Evolutionary conservation across 2,113 vertebrate genomes (phyloP).

Genomic region (Motacilla tschutschensis): DNA sequence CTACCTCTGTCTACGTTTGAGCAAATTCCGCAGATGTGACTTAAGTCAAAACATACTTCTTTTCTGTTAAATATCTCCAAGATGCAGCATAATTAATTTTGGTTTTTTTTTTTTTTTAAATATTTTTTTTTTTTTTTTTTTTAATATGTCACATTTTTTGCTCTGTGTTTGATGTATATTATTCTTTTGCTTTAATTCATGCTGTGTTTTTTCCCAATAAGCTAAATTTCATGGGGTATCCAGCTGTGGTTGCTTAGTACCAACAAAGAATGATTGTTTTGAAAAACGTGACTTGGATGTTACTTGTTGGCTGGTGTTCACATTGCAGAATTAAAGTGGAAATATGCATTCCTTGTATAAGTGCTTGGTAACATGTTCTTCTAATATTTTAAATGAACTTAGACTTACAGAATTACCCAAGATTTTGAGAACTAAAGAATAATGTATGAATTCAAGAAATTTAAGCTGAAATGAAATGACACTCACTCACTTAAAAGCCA

Average conservation of each 20-base stretch:
- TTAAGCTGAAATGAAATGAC: constrained; percentile 9
- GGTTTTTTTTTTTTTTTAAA: not conserved
- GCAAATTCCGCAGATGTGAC: not conserved
- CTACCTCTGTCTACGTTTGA: not conserved
- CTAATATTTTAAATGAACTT: constrained; percentile 19
- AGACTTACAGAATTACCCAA: not conserved
- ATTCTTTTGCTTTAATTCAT: constrained; percentile 51
- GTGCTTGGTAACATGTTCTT: not conserved
- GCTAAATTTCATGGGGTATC: constrained; percentile 57
- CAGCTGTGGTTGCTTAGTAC: constrained; percentile 54
- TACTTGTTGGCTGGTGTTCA: constrained; percentile 15
- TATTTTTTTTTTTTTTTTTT: constrained; percentile 15
- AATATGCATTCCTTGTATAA: not conserved
- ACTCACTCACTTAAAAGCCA: not conserved
- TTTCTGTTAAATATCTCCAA: constrained; percentile 3
- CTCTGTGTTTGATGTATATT: constrained; percentile 14
- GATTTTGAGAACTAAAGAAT: constrained; percentile 19
- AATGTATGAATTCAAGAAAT: not conserved
- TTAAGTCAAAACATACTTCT: not conserved
- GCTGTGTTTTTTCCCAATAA: constrained; percentile 62
- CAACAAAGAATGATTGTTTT: constrained; percentile 38
- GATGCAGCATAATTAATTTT: not conserved
- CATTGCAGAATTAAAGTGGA: constrained; percentile 4
- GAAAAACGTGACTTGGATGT: constrained; percentile 28
- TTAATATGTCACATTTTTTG: constrained; percentile 46